These are phyloP conservation scores for Phalacrocorax pelagicus DNA, from an alignment of 2,113 vertebrate species.

Conservation along the genomic window DNA sequence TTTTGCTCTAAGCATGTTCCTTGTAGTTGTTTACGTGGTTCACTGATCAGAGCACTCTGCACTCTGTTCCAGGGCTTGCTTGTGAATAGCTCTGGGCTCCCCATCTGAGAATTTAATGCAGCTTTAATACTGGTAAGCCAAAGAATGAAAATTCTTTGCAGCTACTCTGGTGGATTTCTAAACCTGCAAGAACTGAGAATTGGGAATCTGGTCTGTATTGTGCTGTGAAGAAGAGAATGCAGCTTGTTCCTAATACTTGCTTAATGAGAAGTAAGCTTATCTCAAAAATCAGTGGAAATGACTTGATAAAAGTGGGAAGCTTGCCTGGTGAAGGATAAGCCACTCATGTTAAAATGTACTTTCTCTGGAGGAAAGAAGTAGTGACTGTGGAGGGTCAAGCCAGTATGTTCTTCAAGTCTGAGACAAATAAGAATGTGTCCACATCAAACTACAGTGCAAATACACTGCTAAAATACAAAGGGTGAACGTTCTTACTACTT, in stretches of 20 bases:
- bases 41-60: neutral
- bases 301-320: neutral
- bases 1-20: neutral
- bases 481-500: neutral
- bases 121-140: neutral
- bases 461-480: neutral
- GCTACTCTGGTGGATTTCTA: neutral
- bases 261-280: neutral
- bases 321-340: neutral
- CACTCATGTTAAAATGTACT: accelerated
- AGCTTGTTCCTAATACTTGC: neutral
- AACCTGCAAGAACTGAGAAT: neutral
- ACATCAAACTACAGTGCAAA: accelerated
- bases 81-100: neutral
- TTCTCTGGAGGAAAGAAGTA: neutral
- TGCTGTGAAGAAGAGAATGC: neutral
- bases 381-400: neutral
- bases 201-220: neutral
- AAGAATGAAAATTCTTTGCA: neutral
- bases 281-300: neutral
- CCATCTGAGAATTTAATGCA: neutral
- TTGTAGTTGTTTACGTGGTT: neutral
- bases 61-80: neutral
- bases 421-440: neutral
- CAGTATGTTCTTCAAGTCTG: neutral